Base-by-base conservation (phyloP, 2,888 invertebrate genomes). In the Oscheius myriophilus region DNA sequence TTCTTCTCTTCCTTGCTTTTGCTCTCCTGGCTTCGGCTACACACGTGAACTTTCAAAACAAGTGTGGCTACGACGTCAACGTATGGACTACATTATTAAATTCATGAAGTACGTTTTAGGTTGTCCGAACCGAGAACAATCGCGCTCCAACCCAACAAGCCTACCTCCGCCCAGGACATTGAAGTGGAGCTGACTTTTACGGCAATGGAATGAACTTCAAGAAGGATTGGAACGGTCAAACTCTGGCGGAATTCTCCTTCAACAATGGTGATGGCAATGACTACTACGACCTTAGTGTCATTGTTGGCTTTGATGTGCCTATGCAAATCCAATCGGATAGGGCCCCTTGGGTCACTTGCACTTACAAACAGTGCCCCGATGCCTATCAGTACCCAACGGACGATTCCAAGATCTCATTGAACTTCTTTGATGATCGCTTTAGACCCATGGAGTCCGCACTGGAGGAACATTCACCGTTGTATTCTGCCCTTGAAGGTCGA, bases 391-490 rank as follows among this genome's bases (percentile, higher is more conserved):
- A 49, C 21, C 49, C 49, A 4, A 6, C 49, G 3, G 49, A 49
- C 21, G 49, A 49, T 9, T 6, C 4, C 21, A 49, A 49, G 9
- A 33, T 33, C 3, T 6, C 4, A 3, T 33, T 33, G 3, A 33
- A 6, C 33, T 33, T n/a, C n/a, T n/a, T n/a, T n/a, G n/a, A n/a
- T 33, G 33, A 33, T 6, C 33, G 9, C 33, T 6, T 33, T 33
- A 33, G 49, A 49, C 49, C 49, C 49, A 49, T 11, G 49, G 49
- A 18, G 21, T 4, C 21, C 49, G 21, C 18, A 49, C 49, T 49
- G 49, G 49, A 49, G 49, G 49, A 49, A 49, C 49, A 49, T 49
- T 49, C 49, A 49, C n/a, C 2, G 49, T 49, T 21, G 21, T 18
- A 6, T 49, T 49, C 49, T 49, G 49, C 21, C 49, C 49, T 18